A percentile compares a stretch with the other conserved stretches of the same genome.
Evolutionary conservation across 2,888 invertebrate genomes (phyloP).

Genomic region (Argyresthia albistria): DNA sequence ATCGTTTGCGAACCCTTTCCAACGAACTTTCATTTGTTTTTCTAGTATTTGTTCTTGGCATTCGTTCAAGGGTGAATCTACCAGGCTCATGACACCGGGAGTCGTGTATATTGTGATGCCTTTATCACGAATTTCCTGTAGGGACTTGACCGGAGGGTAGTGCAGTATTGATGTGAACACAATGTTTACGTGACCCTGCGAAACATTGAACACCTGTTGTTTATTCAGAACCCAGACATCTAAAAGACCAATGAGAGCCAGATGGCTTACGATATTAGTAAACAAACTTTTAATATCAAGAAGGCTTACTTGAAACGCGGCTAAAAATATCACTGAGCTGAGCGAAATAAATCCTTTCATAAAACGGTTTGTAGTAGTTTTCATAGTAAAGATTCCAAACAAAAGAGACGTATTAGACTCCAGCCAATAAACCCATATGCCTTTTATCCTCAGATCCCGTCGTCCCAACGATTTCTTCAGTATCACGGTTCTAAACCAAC

Average conservation of each 20-base stretch:
- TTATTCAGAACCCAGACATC: too few relatives aligned
- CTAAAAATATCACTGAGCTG: constrained; percentile 24
- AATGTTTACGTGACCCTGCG: constrained; percentile 33
- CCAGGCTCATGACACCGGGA: constrained; percentile 15
- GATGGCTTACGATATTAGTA: too few relatives aligned
- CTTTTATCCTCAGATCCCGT: constrained; percentile 1
- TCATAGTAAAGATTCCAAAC: constrained; percentile 23
- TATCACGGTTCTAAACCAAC: constrained; percentile 20
- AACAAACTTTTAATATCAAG: too few relatives aligned
- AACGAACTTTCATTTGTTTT: too few relatives aligned
- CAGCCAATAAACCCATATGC: constrained; percentile 13
- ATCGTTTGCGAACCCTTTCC: too few relatives aligned
- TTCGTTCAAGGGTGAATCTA: constrained; percentile 18
- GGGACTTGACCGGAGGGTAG: constrained; percentile 17
- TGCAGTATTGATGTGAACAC: constrained; percentile 27
- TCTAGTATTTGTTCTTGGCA: constrained; percentile 1
- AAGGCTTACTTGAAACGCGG: constrained; percentile 30
- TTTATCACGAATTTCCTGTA: constrained; percentile 21
- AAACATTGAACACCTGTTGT: background rate
- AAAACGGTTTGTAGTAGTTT: constrained; percentile 15
- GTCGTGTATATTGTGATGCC: constrained; percentile 20
- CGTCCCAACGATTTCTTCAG: constrained; percentile 1
- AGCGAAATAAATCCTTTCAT: constrained; percentile 24
- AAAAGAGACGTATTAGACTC: constrained; percentile 18
- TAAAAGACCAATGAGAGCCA: too few relatives aligned